Percentiles rank a stretch among this genome's conserved stretches.
phyloP scores from a whole-genome alignment of 2,888 invertebrate genomes.

The Melieria picta region DNA sequence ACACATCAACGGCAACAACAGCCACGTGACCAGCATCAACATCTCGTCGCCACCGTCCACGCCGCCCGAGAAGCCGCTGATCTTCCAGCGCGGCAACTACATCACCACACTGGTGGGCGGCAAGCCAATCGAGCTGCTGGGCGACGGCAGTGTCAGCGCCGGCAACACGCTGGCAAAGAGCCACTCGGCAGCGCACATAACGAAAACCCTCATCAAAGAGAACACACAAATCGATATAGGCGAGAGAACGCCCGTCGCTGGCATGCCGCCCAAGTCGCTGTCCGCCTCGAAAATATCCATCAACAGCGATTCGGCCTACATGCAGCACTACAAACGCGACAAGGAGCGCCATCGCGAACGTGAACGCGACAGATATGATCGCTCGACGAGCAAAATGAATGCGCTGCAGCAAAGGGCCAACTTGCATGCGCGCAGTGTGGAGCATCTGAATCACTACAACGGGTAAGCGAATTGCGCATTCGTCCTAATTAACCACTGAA shows the following conservation, averaged over 20 bases:
- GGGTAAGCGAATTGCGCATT: conserved; percentile 52
- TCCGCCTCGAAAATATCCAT: conserved; percentile 66
- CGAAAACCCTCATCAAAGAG: conserved; percentile 64
- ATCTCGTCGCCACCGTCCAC: conserved; percentile 73
- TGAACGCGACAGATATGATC: conserved; percentile 53
- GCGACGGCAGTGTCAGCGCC: conserved; percentile 43
- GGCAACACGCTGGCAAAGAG: conserved; percentile 42
- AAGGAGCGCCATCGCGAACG: conserved; percentile 56
- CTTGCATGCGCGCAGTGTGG: conserved; percentile 63
- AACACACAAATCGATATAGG: conserved; percentile 56
- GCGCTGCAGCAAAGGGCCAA: conserved; percentile 51
- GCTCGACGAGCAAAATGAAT: conserved; percentile 46
- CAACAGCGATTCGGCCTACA: conserved; percentile 60
- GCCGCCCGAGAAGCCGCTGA: conserved; percentile 70
- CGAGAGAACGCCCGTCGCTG: conserved; percentile 46
- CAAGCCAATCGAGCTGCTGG: conserved; percentile 63
- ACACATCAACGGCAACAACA: conserved; percentile 32
- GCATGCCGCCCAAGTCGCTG: conserved; percentile 56
- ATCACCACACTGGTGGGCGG: conserved; percentile 77
- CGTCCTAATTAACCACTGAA: not conserved
- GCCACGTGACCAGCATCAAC: conserved; percentile 77
- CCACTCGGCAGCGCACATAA: conserved; percentile 54
- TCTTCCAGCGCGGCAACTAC: conserved; percentile 84
- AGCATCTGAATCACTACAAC: conserved; percentile 63
- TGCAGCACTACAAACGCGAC: conserved; percentile 55